Percentiles rank a stretch among this genome's conserved stretches.
These are phyloP conservation scores for Rhinopomastus cyanomelas DNA, from an alignment of 2,113 vertebrate genomes.

Conservation along the genomic window DNA sequence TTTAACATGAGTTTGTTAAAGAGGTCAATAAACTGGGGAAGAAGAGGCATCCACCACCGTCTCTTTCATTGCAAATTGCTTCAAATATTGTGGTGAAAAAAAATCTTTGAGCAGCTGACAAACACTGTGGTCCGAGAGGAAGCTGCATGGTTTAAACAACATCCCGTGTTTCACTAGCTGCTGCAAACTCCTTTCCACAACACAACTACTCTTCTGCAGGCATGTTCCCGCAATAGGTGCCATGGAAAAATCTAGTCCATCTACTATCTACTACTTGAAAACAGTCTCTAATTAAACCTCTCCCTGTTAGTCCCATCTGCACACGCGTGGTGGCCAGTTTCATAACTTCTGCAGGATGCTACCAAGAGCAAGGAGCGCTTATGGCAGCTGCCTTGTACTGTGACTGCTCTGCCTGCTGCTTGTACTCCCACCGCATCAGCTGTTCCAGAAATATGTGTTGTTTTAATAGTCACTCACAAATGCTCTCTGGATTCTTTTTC, in stretches of 20 bases:
- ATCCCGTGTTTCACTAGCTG: neutral
- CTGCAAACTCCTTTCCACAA: neutral
- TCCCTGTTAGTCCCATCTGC: neutral
- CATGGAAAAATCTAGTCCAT: neutral
- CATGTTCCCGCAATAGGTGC: neutral
- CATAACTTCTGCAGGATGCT: neutral
- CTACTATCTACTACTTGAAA: neutral
- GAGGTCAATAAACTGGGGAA: neutral
- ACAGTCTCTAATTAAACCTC: neutral
- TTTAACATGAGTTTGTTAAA: neutral
- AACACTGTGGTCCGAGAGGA: neutral
- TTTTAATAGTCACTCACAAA: slow-evolving; percentile 37
- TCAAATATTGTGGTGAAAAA: neutral
- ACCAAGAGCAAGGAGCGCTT: neutral
- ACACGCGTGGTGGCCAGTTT: neutral
- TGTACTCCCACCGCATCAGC: neutral
- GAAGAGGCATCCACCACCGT: fast-evolving
- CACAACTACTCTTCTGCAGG: neutral
- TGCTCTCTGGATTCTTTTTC: neutral
- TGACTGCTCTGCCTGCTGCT: neutral
- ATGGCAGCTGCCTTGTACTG: slow-evolving; percentile 10
- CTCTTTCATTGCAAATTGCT: neutral
- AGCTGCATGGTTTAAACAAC: neutral
- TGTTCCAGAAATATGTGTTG: slow-evolving; percentile 25
- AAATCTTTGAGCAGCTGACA: neutral